Percentiles rank a stretch among this genome's conserved stretches.
These are phyloP conservation scores for Leucophenga maculata DNA, from an alignment of 2,888 invertebrate species.

Conservation along the genomic window DNA sequence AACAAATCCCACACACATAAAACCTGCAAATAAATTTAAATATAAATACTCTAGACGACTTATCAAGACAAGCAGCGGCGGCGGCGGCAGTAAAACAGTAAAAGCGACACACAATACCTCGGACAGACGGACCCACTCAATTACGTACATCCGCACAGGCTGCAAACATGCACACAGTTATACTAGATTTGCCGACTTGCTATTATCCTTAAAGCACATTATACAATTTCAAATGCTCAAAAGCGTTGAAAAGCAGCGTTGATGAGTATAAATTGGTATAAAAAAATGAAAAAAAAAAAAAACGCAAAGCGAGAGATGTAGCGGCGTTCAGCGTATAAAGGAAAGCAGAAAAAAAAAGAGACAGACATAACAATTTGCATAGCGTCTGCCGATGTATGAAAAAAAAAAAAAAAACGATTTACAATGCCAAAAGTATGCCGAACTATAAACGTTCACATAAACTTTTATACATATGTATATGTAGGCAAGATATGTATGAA, in stretches of 20 bases:
- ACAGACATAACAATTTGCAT: conserved; percentile 10
- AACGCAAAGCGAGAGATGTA: too few species aligned
- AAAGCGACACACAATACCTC: background rate
- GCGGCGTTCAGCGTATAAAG: too few species aligned
- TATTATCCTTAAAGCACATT: conserved; percentile 22
- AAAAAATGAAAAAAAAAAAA: too few species aligned
- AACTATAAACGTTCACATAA: background rate
- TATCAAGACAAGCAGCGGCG: background rate
- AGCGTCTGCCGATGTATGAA: background rate
- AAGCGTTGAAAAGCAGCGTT: too few species aligned
- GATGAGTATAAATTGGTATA: too few species aligned
- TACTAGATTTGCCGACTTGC: conserved; percentile 3
- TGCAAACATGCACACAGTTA: background rate
- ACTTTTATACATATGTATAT: background rate
- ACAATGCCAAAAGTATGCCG: conserved; percentile 24
- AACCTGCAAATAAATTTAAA: conserved; percentile 21
- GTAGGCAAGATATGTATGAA: conserved; percentile 2
- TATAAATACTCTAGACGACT: conserved; percentile 10
- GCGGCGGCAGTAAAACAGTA: too few species aligned
- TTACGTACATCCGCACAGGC: background rate
- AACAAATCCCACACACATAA: conserved; percentile 15
- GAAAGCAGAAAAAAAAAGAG: too few species aligned
- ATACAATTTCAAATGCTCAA: conserved; percentile 4
- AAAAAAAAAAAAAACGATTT: conserved; percentile 12
- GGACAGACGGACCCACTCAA: background rate